Percentiles rank a stretch among this genome's conserved stretches.
Evolutionary conservation across 2,888 invertebrate species (phyloP).

Genomic region (Cerastis rubricosa): DNA sequence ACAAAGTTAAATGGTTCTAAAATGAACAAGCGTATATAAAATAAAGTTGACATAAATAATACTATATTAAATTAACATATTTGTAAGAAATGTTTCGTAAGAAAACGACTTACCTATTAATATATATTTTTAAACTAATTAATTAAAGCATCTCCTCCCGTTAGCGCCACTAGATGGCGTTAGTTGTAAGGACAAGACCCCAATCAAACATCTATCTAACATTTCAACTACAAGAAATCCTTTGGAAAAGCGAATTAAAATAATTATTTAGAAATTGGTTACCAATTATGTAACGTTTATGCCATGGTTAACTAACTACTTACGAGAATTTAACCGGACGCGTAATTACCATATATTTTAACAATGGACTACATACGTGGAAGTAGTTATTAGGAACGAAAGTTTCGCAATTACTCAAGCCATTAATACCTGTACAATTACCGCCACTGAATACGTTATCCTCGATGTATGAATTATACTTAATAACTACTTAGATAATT

Average conservation of each 20-base stretch:
- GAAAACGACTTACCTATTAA: neutral
- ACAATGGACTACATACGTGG: neutral
- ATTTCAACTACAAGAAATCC: neutral
- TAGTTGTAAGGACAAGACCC: constrained; percentile 1
- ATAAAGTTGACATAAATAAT: too few relatives aligned
- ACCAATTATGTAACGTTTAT: neutral
- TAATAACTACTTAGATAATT: neutral
- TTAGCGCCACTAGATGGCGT: constrained; percentile 50
- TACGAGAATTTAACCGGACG: constrained; percentile 13
- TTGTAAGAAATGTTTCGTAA: neutral
- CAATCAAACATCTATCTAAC: neutral
- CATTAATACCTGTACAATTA: constrained; percentile 9
- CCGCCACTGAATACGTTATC: neutral
- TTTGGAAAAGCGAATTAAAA: constrained; percentile 2
- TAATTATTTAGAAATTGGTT: constrained; percentile 12
- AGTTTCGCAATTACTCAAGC: constrained; percentile 29
- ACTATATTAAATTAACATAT: neutral
- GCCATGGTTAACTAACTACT: constrained; percentile 11
- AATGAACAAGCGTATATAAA: neutral
- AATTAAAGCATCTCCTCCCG: neutral
- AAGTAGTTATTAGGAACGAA: constrained; percentile 23
- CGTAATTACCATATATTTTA: constrained; percentile 12
- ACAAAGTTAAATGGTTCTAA: neutral
- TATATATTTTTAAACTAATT: neutral
- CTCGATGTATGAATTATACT: constrained; percentile 4